Conservation (phyloP, 2,113 vertebrate species). For the Microtus montanus region DNA sequence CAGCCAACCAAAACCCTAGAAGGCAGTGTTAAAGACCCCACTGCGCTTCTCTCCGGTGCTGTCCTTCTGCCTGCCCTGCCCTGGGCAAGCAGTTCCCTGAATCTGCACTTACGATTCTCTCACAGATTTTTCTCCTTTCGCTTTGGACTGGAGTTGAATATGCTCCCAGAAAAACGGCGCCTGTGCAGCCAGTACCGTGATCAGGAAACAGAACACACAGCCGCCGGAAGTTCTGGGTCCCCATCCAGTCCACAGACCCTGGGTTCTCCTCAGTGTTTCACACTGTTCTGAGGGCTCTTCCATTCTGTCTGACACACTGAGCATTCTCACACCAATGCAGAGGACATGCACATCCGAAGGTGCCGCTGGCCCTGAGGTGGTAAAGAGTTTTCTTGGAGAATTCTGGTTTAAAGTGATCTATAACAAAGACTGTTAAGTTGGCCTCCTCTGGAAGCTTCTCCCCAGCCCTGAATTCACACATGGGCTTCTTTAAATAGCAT, state of each 20-base stretch:
- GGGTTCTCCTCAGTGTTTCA: not conserved
- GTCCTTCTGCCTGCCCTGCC: not conserved
- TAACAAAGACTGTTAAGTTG: not conserved
- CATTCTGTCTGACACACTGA: not conserved
- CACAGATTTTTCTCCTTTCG: not conserved
- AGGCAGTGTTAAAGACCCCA: not conserved
- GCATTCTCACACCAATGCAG: not conserved
- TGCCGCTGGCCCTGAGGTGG: not conserved
- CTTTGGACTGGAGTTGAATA: not conserved
- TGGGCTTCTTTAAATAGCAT: constrained; percentile 50
- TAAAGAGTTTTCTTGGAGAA: not conserved
- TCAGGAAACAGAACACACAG: not conserved
- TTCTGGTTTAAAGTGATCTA: constrained; percentile 18
- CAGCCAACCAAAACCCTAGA: not conserved
- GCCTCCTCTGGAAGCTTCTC: not conserved
- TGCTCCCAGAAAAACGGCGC: not conserved
- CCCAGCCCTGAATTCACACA: not conserved
- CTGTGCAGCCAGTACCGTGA: not conserved
- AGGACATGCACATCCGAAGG: not conserved
- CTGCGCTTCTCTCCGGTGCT: fast-evolving
- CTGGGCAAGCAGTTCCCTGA: fast-evolving
- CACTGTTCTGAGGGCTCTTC: not conserved
- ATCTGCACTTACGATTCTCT: not conserved
- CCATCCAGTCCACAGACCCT: not conserved
- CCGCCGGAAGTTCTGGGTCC: not conserved